Percentiles rank a stretch among this genome's conserved stretches.
phyloP scores from a whole-genome alignment of 2,888 invertebrate genomes.

The Bellardia pandia region DNA sequence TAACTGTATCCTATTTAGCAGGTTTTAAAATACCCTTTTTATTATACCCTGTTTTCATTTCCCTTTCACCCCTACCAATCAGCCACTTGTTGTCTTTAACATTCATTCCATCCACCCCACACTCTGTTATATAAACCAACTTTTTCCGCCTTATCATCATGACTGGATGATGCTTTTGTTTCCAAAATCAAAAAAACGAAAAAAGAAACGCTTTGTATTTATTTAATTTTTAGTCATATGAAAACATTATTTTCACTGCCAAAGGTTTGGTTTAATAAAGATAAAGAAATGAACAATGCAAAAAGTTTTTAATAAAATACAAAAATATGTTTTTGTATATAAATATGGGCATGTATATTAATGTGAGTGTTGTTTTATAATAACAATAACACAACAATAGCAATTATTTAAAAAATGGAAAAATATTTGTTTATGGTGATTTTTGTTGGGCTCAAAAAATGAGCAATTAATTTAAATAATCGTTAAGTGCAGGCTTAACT shows the following conservation, averaged over 20 bases:
- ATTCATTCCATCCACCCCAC: not conserved
- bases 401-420: not conserved
- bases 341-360: too few relatives aligned
- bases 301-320: constrained; percentile 9
- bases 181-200: not conserved
- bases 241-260: constrained; percentile 11
- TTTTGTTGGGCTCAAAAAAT: constrained; percentile 23
- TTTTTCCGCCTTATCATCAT: not conserved
- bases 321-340: constrained; percentile 12
- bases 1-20: too few relatives aligned
- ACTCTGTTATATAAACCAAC: not conserved
- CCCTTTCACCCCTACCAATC: too few relatives aligned
- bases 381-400: constrained; percentile 11
- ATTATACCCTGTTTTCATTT: too few relatives aligned
- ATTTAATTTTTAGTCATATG: constrained; percentile 13
- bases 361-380: not conserved
- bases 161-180: not conserved
- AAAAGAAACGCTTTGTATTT: constrained; percentile 12
- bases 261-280: constrained; percentile 36
- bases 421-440: not conserved
- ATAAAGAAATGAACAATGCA: constrained; percentile 37
- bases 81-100: too few relatives aligned
- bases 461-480: constrained; percentile 41
- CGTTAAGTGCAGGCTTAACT: not conserved
- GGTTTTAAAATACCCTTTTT: too few relatives aligned